Percentiles rank a stretch among this genome's conserved stretches.
These are phyloP conservation scores for Cotesia vestalis DNA, from an alignment of 1,140 invertebrate species.

Conservation along the genomic window DNA sequence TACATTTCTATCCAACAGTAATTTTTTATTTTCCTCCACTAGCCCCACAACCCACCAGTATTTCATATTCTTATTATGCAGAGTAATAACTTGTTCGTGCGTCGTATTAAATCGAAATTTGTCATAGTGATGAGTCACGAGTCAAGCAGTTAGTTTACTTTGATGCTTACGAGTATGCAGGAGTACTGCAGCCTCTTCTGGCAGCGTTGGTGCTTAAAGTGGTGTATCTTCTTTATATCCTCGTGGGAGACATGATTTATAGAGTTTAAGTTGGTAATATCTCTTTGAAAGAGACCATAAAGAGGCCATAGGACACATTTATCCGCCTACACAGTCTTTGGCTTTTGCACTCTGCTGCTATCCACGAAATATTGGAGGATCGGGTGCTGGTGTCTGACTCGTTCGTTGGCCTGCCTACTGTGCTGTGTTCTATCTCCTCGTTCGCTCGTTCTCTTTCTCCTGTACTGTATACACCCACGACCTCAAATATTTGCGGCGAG, in stretches of 20 bases:
- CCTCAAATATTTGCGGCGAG: constrained; percentile 18
- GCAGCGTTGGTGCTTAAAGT: too few relatives aligned
- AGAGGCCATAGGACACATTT: constrained; percentile 16
- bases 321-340: constrained; percentile 12
- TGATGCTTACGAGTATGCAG: not conserved
- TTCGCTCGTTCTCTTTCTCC: not conserved
- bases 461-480: not conserved
- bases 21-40: too few relatives aligned
- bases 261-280: constrained; percentile 13
- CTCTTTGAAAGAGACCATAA: constrained; percentile 6
- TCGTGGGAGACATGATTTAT: constrained; percentile 26
- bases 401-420: not conserved
- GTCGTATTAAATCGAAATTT: constrained; percentile 31
- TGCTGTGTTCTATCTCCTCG: too few relatives aligned
- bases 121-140: constrained; percentile 6
- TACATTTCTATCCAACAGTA: too few relatives aligned
- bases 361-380: constrained; percentile 12
- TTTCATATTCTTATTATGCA: too few relatives aligned
- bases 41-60: too few relatives aligned
- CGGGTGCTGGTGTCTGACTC: constrained; percentile 8
- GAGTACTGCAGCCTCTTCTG: too few relatives aligned
- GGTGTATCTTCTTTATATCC: not conserved
- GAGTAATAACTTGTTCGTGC: constrained; percentile 7
- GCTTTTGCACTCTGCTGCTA: constrained; percentile 8
- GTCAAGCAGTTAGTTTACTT: not conserved